phyloP scores from a whole-genome alignment of 2,113 vertebrate species.

The Pogonocichla stellata region DNA sequence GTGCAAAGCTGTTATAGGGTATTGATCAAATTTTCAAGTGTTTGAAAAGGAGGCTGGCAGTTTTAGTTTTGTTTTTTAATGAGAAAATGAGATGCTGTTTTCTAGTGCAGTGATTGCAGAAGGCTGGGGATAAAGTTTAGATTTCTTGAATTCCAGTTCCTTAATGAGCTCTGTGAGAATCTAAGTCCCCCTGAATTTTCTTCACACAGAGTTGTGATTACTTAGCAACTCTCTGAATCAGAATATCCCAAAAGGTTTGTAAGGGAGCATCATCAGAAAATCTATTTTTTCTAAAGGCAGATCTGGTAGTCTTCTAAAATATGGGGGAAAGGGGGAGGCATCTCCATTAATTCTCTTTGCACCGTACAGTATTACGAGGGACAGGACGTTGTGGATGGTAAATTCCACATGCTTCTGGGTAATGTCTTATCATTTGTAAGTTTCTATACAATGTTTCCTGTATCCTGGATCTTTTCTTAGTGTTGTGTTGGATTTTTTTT shows the following conservation, averaged over 20 bases:
- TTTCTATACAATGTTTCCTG: neutral
- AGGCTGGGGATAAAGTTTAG: neutral
- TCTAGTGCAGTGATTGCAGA: neutral
- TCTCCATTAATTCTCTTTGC: neutral
- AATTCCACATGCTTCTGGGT: neutral
- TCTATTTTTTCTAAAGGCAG: neutral
- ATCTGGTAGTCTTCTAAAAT: neutral
- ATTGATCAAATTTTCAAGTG: neutral
- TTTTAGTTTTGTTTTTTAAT: neutral
- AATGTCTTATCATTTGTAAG: neutral
- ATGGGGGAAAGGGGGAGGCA: fast-evolving
- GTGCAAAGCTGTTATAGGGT: neutral
- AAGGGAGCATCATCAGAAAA: neutral
- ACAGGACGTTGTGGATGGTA: neutral
- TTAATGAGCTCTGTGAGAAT: neutral
- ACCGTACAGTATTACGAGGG: neutral
- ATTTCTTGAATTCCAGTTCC: neutral
- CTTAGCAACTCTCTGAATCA: neutral
- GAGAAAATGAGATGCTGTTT: neutral
- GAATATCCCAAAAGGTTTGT: neutral
- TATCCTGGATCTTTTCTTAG: neutral
- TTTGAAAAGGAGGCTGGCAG: neutral
- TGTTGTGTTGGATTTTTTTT: neutral
- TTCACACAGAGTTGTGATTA: neutral
- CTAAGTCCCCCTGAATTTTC: neutral